Percentiles rank a stretch among this genome's conserved stretches.
These are phyloP conservation scores for Rhombomys opimus DNA, from an alignment of 2,113 vertebrate genomes.

Conservation along the genomic window DNA sequence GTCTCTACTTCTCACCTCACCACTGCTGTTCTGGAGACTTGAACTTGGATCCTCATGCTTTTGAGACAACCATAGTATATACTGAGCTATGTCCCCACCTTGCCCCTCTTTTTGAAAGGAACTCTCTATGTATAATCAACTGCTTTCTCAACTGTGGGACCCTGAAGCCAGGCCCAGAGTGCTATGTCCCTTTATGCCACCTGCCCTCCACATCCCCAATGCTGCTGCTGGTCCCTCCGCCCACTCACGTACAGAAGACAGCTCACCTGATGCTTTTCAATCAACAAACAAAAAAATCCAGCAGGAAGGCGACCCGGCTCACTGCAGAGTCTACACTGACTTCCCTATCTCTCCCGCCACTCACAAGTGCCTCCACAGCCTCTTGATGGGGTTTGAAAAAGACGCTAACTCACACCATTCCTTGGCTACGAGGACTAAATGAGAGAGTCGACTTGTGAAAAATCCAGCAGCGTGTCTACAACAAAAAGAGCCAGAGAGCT, in stretches of 20 bases:
- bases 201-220: neutral
- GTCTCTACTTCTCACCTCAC: neutral
- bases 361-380: neutral
- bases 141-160: neutral
- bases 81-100: neutral
- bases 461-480: neutral
- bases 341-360: neutral
- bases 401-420: neutral
- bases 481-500: neutral
- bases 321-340: neutral
- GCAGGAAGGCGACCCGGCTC: neutral
- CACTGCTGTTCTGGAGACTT: neutral
- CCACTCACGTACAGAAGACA: neutral
- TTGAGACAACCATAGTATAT: neutral
- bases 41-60: neutral
- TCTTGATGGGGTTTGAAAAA: neutral
- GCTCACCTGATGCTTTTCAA: neutral
- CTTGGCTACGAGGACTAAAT: neutral
- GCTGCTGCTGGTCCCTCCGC: neutral
- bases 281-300: neutral
- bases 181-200: neutral
- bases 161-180: neutral
- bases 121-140: neutral
- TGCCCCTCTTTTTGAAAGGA: slow-evolving; percentile 6
- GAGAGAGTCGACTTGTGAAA: neutral